Evolutionary conservation across 2,888 invertebrate species (phyloP), one percentile per base, ranked within the genome.

Genomic region (Aphodius sticticus): DNA sequence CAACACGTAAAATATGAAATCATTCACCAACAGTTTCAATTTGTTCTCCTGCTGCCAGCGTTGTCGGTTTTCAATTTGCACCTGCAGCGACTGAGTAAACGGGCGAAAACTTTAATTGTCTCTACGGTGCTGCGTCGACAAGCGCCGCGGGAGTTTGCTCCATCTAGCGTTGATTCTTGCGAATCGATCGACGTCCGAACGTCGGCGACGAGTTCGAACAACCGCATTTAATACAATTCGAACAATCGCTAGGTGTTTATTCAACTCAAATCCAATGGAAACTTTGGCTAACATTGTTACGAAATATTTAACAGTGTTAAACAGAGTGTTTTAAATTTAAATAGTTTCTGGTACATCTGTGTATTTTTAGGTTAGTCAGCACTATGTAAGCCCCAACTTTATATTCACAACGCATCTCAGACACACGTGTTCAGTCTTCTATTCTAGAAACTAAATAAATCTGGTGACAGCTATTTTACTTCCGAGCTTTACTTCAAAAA

Each of bases 81-180:
- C 53, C 53, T 53, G 53, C 53, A 53, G 53, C 12, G 53, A 53
- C 1, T 53, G 53, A 53, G 53, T 53, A 53, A 53, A 53, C 53
- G 53, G 53, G 12, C 12, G 53, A 53, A 53, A 53, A 53, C 53
- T 53, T 53, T 53, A 53, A 53, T 53, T 53, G 53, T 53, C 53
- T 53, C 53, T 53, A 53, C 53, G 53, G 53, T 53, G 53, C 53
- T 53, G 53, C 53, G 53, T 53, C 53, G 53, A 53, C 53, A 53
- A 26, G 53, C 53, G 53, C 53, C 53, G 53, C 53, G 53, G 53
- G 53, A 53, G 53, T 53, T 53, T 53, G 7, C 7, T 12, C 53
- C 53, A 12, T 53, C 53, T 53, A 53, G 53, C 53, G 53, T 53
- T 53, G 53, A 53, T 53, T 53, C 12, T 53, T 12, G 53, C 53